A percentile compares a stretch with the other conserved stretches of the same genome.
These are phyloP conservation scores for Paradisaea rubra DNA, from an alignment of 2,113 vertebrate genomes.

Conservation along the genomic window DNA sequence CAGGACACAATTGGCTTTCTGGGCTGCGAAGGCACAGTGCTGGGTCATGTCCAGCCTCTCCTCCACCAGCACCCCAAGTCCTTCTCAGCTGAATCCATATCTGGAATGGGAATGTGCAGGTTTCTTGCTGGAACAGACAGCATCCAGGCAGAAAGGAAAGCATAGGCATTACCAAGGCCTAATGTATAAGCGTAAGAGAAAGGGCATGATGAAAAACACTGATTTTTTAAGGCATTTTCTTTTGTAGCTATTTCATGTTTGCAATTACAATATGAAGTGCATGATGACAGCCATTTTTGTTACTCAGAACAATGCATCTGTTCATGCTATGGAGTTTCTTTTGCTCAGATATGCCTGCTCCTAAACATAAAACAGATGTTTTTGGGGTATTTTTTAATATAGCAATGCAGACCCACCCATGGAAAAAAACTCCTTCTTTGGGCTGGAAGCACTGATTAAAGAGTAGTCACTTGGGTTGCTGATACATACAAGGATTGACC, in stretches of 20 bases:
- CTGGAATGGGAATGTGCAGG: not conserved
- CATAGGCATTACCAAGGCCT: not conserved
- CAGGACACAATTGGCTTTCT: not conserved
- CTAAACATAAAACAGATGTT: not conserved
- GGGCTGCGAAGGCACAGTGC: fast-evolving
- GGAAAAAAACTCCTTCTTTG: not conserved
- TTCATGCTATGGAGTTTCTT: not conserved
- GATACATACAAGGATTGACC: not conserved
- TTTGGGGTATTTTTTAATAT: not conserved
- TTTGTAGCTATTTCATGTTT: not conserved
- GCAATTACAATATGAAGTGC: not conserved
- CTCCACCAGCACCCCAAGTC: fast-evolving
- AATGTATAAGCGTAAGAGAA: not conserved
- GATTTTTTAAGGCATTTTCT: not conserved
- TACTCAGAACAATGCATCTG: not conserved
- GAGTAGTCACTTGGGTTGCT: not conserved
- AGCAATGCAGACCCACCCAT: not conserved
- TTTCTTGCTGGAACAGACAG: not conserved
- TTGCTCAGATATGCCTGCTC: not conserved
- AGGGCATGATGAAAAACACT: not conserved
- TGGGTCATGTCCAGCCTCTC: not conserved
- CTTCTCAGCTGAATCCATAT: not conserved
- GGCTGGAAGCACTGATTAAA: not conserved
- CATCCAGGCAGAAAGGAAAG: not conserved
- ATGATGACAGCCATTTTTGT: not conserved